Evolutionary conservation across 2,888 invertebrate genomes (phyloP), one percentile per base, ranked within the genome.

Genomic region (Nemotelus pantherinus): DNA sequence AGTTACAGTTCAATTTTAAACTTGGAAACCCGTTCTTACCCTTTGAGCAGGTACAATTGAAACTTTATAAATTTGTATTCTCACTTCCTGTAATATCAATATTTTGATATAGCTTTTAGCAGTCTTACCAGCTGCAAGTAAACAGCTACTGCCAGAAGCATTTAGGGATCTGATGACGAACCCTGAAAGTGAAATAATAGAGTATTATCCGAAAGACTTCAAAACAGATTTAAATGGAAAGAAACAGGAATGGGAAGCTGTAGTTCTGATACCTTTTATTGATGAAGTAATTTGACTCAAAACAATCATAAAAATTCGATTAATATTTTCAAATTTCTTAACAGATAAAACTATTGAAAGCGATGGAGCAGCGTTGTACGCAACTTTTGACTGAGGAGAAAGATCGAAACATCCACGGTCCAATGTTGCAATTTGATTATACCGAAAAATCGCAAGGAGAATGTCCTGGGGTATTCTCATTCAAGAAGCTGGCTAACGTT

Each of bases 201-300:
- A 95, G 82, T 99, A 95, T 86, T 99, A 98, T 87, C 99, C 99
- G 0, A 86, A 89, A 72, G 91, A 97, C 81, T 99, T 99, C 86
- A 91, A 94, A 83, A 96, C 96, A 0, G 99, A 99, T 89, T 89
- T 98, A 77, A 99, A 99, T 88, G 98, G 98, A 4, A 99, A 99
- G 86, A 91, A 91, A 82, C 95, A 97, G 83, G 97, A 97, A 81
- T 99, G 99, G 98, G 98, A 98, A 85, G 97, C 97, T 0, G 94
- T 98, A 0, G 95, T 97, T 2, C 89, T 97, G 1, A 95, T 98
- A 84, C 97, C 97, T 0, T 97, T 98, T 82, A 97, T 98, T 82
- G 93, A 97, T 82, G 96, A 97, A 88, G 92, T 91, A 82, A 80
- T 58, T 72, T 25, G 53, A 47, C 25, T 50, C 10, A 60, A n/a